Evolutionary conservation across 2,888 invertebrate genomes (phyloP), one percentile per base, ranked within the genome.

Genomic region (Drosophila lutescens): DNA sequence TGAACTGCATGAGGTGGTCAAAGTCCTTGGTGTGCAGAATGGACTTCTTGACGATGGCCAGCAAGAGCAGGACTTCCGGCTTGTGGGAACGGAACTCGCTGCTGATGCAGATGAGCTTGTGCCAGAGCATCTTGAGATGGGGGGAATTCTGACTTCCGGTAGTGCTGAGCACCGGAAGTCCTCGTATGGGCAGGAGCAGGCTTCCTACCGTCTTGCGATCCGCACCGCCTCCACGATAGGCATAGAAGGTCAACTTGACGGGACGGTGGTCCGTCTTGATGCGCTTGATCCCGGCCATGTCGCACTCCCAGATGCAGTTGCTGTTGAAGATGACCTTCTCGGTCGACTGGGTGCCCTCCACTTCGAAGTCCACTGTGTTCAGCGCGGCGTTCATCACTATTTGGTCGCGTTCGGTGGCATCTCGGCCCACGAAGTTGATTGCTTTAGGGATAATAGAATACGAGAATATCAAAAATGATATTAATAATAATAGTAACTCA

Each of bases 281-380:
- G 90, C 94, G 94, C 81, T 96, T 93, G 77, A 96, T 93, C 67
- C 94, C 93, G 78, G 94, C 93, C 91, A 95, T 95, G 78, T 95
- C 95, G 3, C 95, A 95, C 91, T 96, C 96, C 96, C 96, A 97
- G 55, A 96, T 94, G 60, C 96, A 93, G 89, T 96, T 95, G 23
- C 95, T 95, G 74, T 95, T 94, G 89, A 96, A 96, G 47, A 93
- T 91, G 1, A 95, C 95, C 2, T 86, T 75, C 53, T 86, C 85
- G 60, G 93, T 92, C 0, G 95, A 93, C 2, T 94, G 93, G 9
- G 93, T 93, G 13, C 94, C 93, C 85, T 96, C 95, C 0, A 96
- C 95, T 91, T 96, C 95, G 80, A 95, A 91, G 87, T 94, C 94
- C 76, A 95, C 94, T 1, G 94, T 94, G 92, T 95, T 94, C 4